Conservation (phyloP, 2,888 invertebrate genomes). For the Thalpophila matura region DNA sequence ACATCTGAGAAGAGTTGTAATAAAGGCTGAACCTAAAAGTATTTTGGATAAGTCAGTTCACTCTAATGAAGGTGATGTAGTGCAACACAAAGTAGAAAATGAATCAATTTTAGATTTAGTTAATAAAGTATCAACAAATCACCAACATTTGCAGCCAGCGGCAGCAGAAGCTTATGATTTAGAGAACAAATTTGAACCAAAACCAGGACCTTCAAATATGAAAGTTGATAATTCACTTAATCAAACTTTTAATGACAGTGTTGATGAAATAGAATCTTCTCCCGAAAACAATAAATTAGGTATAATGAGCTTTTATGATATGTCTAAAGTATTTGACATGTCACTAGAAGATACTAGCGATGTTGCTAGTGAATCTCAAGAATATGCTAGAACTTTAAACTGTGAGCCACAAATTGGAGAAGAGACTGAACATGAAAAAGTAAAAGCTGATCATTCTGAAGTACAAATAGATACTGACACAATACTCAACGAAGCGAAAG, state of each 20-base stretch:
- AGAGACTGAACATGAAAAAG: neutral
- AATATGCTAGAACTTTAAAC: slow-evolving; percentile 2
- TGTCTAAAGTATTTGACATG: slow-evolving; percentile 82
- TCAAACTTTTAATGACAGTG: slow-evolving; percentile 56
- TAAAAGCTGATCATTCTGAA: slow-evolving; percentile 18
- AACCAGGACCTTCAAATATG: slow-evolving; percentile 80
- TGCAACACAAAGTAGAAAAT: slow-evolving; percentile 47
- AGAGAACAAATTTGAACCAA: slow-evolving; percentile 76
- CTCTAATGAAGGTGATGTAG: slow-evolving; percentile 48
- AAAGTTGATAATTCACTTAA: slow-evolving; percentile 49
- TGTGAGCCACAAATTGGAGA: slow-evolving; percentile 14
- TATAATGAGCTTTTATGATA: slow-evolving; percentile 84
- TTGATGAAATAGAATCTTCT: slow-evolving; percentile 75
- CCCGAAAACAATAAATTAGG: slow-evolving; percentile 76
- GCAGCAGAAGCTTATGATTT: slow-evolving; percentile 78
- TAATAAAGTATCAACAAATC: slow-evolving; percentile 65
- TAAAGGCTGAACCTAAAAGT: slow-evolving; percentile 70
- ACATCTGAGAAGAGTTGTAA: slow-evolving; percentile 71
- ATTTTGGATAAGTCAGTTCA: slow-evolving; percentile 59
- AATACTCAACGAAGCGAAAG: neutral
- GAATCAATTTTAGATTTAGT: slow-evolving; percentile 71
- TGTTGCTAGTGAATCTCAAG: slow-evolving; percentile 7
- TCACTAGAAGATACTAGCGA: slow-evolving; percentile 66
- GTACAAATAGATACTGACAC: neutral
- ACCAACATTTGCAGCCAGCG: slow-evolving; percentile 52